Conservation (phyloP, 2,797 vertebrate species). For the Emydoidea blandingii region DNA sequence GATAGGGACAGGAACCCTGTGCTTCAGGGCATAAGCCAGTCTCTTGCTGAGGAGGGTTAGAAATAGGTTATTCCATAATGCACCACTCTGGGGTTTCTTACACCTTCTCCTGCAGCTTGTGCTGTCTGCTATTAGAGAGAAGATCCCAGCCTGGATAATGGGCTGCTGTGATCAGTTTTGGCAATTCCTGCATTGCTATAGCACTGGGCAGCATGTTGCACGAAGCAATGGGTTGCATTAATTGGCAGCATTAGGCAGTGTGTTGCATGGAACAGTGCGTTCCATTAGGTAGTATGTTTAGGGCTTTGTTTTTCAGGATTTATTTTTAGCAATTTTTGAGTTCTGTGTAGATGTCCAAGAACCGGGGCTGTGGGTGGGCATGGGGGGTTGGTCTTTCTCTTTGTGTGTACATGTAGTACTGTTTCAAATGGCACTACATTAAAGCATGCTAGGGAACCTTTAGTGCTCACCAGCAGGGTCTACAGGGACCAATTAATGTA, state of each 20-base stretch:
- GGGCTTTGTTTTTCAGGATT: too few relatives aligned
- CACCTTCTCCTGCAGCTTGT: not conserved
- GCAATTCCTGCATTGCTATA: not conserved
- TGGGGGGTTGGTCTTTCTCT: too few relatives aligned
- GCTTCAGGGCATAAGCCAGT: not conserved
- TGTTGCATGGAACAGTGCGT: too few relatives aligned
- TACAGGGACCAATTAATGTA: too few relatives aligned
- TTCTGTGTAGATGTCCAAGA: too few relatives aligned
- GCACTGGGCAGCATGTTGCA: not conserved
- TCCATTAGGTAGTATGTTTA: too few relatives aligned
- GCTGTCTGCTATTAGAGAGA: not conserved
- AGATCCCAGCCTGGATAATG: not conserved
- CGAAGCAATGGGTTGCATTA: not conserved
- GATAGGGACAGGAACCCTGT: not conserved
- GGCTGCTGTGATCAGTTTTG: not conserved
- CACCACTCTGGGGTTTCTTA: not conserved
- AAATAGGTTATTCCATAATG: not conserved
- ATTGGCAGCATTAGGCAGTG: not conserved
- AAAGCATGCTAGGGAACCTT: too few relatives aligned
- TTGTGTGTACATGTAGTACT: too few relatives aligned
- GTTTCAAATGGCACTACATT: too few relatives aligned
- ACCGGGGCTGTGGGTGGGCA: too few relatives aligned
- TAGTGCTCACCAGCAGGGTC: too few relatives aligned
- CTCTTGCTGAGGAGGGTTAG: not conserved
- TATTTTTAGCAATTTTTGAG: too few relatives aligned